Percentiles rank a stretch among this genome's conserved stretches.
These are phyloP conservation scores for Leptothorax acervorum DNA, from an alignment of 2,888 invertebrate genomes.

Conservation along the genomic window DNA sequence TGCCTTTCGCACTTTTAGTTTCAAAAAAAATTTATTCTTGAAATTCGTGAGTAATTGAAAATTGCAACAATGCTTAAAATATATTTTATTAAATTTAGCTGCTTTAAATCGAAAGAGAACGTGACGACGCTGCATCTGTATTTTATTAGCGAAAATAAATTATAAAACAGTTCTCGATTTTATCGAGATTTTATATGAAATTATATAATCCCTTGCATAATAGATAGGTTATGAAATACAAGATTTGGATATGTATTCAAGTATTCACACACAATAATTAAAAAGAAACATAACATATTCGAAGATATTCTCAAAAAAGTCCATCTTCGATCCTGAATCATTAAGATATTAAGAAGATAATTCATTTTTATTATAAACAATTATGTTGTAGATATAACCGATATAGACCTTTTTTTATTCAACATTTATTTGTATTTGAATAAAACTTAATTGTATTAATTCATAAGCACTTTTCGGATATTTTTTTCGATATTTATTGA, in stretches of 20 bases:
- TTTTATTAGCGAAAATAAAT: not conserved
- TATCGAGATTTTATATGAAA: not conserved
- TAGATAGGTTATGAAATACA: not conserved
- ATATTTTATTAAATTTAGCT: slow-evolving; percentile 23
- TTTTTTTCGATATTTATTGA: not conserved
- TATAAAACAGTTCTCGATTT: not conserved
- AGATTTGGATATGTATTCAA: not conserved
- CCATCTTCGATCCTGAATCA: not conserved
- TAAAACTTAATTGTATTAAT: not conserved
- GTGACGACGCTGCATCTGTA: not conserved
- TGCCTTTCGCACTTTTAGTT: not conserved
- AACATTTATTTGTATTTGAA: slow-evolving; percentile 1
- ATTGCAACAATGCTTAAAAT: not conserved
- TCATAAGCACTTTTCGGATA: not conserved
- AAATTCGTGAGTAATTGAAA: not conserved
- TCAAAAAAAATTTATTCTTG: not conserved
- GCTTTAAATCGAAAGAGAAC: not conserved
- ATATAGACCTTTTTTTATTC: not conserved
- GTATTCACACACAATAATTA: not conserved
- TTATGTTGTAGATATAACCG: not conserved
- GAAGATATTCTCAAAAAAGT: not conserved
- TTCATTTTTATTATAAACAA: not conserved
- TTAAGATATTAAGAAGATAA: not conserved
- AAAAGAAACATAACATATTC: not conserved
- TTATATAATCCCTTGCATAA: not conserved